Evolutionary conservation across 2,113 vertebrate genomes (phyloP), one percentile per base, ranked within the genome.

Genomic region (Anseranas semipalmata): DNA sequence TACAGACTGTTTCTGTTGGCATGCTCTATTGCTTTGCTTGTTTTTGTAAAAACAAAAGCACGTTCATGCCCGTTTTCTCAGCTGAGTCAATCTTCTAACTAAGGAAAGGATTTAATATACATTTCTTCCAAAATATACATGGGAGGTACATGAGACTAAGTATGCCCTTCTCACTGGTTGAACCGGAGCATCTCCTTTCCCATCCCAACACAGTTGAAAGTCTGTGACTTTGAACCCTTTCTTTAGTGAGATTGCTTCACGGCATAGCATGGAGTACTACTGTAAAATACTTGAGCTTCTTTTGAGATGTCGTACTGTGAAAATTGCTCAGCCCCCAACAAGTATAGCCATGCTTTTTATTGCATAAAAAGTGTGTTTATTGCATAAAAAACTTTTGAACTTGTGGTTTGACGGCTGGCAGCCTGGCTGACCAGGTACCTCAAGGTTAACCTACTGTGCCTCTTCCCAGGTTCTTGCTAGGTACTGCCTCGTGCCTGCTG

Each of bases 21-120:
- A 4, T 39, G 59, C 55, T 89, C 88, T 75, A 10, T 65, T 70
- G 19, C 30, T 66, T 58, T 80, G 58, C 89, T 55, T 17, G 50
- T 32, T 92, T 93, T 74, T 77, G 75, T 86, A 59, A 80, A 72
- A 95, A 62, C 43, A 82, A 63, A n/a, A 68, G 76, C 89, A 55
- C 27, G 28, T 72, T 84, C 78, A 65, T 80, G 66, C 85, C 59
- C 35, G n/a, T 41, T 75, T 72, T 79, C 48, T 12, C 13, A 7
- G 28, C 30, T 10, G 24, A 53, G 35, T 85, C 81, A 89, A 3
- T 90, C 87, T 56, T 72, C 52, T 21, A 25, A 32, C 70, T 46
- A 71, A 50, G 79, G 56, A 70, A 46, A 74, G 41, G 65, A 60
- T 66, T 92, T 27, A 52, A 63, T 48, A 25, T 28, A 22, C 39